phyloP scores from a whole-genome alignment of 2,888 invertebrate species.

The Cerastoderma edule region DNA sequence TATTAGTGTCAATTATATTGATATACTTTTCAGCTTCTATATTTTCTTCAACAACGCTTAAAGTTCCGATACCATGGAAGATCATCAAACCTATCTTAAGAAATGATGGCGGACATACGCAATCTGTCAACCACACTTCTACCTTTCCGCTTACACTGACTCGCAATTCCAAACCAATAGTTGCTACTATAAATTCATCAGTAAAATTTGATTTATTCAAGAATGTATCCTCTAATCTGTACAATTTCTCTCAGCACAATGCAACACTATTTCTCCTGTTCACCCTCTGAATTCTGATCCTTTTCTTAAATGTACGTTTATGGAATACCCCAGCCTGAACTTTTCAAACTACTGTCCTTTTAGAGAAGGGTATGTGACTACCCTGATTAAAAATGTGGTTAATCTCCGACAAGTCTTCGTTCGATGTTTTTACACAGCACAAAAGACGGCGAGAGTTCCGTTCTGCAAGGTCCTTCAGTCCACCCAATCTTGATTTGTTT shows the following conservation, averaged over 20 bases:
- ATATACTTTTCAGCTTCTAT: neutral
- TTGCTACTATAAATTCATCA: neutral
- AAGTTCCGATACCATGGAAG: neutral
- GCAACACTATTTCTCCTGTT: neutral
- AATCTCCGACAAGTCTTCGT: neutral
- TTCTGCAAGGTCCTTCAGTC: no score
- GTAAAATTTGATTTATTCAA: neutral
- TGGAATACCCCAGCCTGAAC: neutral
- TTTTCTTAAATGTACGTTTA: neutral
- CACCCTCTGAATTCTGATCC: neutral
- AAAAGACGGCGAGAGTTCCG: no score
- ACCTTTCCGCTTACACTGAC: neutral
- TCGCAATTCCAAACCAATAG: neutral
- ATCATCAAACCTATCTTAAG: neutral
- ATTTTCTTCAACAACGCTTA: neutral
- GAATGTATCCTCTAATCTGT: no score
- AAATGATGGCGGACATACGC: neutral
- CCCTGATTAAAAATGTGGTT: neutral
- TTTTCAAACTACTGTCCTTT: neutral
- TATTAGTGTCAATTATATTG: neutral
- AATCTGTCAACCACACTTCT: neutral
- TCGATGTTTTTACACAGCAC: no score
- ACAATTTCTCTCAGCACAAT: no score
- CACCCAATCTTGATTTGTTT: no score
- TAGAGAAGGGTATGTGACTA: neutral